phyloP scores from a whole-genome alignment of 2,797 vertebrate genomes.

The Rhadinocentrus ornatus region DNA sequence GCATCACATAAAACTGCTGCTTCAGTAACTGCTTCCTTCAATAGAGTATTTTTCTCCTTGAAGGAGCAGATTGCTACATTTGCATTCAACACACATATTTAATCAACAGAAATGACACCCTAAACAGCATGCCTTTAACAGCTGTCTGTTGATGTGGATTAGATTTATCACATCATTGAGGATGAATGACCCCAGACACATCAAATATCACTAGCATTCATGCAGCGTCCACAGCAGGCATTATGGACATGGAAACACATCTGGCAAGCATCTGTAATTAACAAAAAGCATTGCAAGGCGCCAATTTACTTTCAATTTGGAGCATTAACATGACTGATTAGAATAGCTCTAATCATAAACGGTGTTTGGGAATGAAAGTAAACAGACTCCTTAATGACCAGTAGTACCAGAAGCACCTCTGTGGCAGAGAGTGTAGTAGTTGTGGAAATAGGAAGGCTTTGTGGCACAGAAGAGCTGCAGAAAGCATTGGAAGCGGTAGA shows the following conservation, averaged over 20 bases:
- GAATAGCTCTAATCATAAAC: neutral
- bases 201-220: constrained; percentile 22
- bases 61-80: constrained; percentile 13
- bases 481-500: constrained; percentile 20
- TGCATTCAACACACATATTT: constrained; percentile 24
- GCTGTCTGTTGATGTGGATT: constrained; percentile 26
- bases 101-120: constrained; percentile 4
- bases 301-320: constrained; percentile 41
- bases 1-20: constrained; percentile 19
- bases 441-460: constrained; percentile 77
- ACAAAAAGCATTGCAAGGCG: constrained; percentile 12
- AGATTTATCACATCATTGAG: constrained; percentile 29
- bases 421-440: constrained; percentile 68
- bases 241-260: constrained; percentile 17
- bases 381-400: constrained; percentile 41
- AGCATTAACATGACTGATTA: neutral
- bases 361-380: constrained; percentile 14
- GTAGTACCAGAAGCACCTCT: constrained; percentile 84
- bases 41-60: neutral
- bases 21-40: constrained; percentile 33
- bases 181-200: constrained; percentile 24
- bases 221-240: constrained; percentile 51
- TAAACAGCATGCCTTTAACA: constrained; percentile 33
- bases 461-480: constrained; percentile 68
- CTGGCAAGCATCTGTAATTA: constrained; percentile 28